These are phyloP conservation scores for Drosophila nebulosa DNA, from an alignment of 1,140 invertebrate species.

Conservation along the genomic window DNA sequence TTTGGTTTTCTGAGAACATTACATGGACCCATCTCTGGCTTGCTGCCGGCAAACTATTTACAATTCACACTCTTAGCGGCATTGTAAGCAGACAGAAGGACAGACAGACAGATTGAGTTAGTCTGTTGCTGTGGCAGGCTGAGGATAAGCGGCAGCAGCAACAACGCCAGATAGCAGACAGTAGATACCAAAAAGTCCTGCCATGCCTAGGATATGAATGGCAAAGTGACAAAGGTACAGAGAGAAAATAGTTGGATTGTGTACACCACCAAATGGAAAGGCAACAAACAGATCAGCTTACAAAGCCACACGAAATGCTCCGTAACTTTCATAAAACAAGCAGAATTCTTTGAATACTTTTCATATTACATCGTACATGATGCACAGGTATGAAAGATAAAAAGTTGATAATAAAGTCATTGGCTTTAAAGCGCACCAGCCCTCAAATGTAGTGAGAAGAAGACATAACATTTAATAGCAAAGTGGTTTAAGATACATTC, in stretches of 20 bases:
- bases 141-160: not conserved
- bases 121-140: constrained; percentile 35
- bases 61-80: constrained; percentile 62
- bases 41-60: constrained; percentile 57
- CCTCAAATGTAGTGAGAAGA: too few relatives aligned
- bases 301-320: not conserved
- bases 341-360: not conserved
- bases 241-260: not conserved
- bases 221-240: not conserved
- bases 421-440: not conserved
- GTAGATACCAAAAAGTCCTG: not conserved
- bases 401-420: not conserved
- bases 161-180: not conserved
- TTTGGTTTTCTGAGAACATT: not conserved
- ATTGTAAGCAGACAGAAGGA: constrained; percentile 48
- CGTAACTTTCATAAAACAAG: not conserved
- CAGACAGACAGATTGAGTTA: constrained; percentile 48
- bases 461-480: too few relatives aligned
- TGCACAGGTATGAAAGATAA: not conserved
- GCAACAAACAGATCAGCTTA: not conserved
- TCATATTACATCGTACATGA: not conserved
- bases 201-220: not conserved
- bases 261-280: not conserved
- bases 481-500: not conserved
- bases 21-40: constrained; percentile 32